These are phyloP conservation scores for Aphrophora alni DNA, from an alignment of 2,888 invertebrate species.

Conservation along the genomic window DNA sequence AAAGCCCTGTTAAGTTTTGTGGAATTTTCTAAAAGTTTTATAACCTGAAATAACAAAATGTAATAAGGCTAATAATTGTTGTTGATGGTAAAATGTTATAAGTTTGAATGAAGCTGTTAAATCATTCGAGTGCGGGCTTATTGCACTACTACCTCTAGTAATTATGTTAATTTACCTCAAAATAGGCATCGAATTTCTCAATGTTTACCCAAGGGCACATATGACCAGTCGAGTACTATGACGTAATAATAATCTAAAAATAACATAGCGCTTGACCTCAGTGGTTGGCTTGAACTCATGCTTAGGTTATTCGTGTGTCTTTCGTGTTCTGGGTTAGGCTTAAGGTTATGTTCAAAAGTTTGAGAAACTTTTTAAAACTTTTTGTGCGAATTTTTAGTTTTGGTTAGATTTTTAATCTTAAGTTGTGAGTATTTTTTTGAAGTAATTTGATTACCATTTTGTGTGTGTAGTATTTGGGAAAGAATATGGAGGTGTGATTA, in stretches of 20 bases:
- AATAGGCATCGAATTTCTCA: not conserved
- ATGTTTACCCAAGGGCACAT: slow-evolving; percentile 6
- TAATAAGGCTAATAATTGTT: too few species aligned
- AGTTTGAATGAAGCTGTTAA: too few species aligned
- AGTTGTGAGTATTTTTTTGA: not conserved
- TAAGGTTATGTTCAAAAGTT: not conserved
- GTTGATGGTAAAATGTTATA: too few species aligned
- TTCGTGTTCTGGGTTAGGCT: not conserved
- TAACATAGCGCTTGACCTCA: slow-evolving; percentile 2
- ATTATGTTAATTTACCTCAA: not conserved
- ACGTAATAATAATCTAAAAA: slow-evolving; percentile 9
- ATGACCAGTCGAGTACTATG: slow-evolving; percentile 4
- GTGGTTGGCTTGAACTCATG: slow-evolving; percentile 2
- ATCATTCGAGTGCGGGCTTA: too few species aligned
- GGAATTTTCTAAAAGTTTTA: too few species aligned
- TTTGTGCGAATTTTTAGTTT: not conserved
- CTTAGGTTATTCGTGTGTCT: slow-evolving; percentile 6
- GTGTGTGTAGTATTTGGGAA: not conserved
- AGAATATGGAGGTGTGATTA: not conserved
- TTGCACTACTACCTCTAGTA: not conserved
- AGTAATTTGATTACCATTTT: not conserved
- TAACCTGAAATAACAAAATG: too few species aligned
- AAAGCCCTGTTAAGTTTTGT: too few species aligned
- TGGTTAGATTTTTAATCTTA: not conserved
- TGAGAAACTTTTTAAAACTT: not conserved